Conservation (phyloP, 2,113 vertebrate species). For the Sylvilagus bachmani region DNA sequence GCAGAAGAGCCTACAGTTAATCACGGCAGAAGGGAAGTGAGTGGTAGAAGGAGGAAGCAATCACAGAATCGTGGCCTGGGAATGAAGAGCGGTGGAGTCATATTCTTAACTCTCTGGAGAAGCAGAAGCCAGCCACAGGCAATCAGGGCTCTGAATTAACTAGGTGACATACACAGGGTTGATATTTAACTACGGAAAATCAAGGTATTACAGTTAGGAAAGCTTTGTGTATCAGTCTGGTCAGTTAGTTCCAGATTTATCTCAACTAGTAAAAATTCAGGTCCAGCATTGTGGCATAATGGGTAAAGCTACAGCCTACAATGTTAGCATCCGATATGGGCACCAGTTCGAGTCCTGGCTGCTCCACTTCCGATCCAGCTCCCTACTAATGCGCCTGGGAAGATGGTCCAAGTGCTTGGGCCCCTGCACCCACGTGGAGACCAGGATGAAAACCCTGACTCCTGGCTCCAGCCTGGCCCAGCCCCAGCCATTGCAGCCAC, state of each 20-base stretch:
- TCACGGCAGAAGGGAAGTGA: neutral
- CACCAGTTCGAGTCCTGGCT: too few species aligned
- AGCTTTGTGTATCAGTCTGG: neutral
- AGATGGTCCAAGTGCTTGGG: too few species aligned
- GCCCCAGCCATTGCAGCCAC: too few species aligned
- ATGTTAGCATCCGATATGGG: too few species aligned
- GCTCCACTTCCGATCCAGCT: too few species aligned
- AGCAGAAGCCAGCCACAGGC: neutral
- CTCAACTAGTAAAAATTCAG: neutral
- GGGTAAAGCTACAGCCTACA: too few species aligned
- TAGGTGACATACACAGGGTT: neutral
- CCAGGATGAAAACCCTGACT: too few species aligned
- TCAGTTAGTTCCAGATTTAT: neutral
- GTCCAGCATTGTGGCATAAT: too few species aligned
- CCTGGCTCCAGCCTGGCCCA: too few species aligned
- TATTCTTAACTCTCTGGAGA: neutral
- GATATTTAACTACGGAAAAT: slow-evolving; percentile 64
- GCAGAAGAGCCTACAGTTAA: neutral
- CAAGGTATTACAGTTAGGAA: neutral
- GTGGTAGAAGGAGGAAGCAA: neutral
- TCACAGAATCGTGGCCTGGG: neutral
- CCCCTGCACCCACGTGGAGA: too few species aligned
- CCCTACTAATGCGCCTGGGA: too few species aligned
- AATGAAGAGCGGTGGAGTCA: neutral
- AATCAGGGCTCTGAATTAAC: neutral